These are phyloP conservation scores for Cervus canadensis DNA, from an alignment of 2,113 vertebrate genomes.

Conservation along the genomic window DNA sequence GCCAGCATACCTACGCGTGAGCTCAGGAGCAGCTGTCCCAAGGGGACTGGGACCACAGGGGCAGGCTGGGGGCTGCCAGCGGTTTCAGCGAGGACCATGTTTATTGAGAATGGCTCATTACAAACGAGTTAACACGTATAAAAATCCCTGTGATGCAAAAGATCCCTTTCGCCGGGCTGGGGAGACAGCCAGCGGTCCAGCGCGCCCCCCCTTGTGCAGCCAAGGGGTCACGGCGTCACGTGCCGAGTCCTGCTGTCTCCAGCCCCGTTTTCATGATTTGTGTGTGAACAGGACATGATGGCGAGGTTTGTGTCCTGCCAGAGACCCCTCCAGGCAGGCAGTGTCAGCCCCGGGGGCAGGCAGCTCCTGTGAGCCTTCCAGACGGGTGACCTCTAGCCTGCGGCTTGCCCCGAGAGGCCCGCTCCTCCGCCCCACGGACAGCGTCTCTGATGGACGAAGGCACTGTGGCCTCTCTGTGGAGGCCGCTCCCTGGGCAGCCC, in stretches of 20 bases:
- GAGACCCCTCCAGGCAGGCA: background rate
- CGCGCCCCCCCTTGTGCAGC: background rate
- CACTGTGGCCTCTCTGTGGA: background rate
- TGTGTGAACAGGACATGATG: background rate
- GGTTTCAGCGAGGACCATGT: constrained; percentile 40
- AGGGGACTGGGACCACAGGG: background rate
- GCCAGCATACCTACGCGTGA: background rate
- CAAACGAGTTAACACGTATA: constrained; percentile 84
- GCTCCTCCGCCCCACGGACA: background rate
- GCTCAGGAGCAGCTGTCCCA: background rate
- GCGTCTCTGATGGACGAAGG: background rate
- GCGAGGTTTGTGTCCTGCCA: fast-evolving
- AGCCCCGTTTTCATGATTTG: background rate
- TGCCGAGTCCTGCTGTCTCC: background rate
- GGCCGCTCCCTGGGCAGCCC: background rate
- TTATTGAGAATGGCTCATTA: constrained; percentile 83
- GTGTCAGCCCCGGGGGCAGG: background rate
- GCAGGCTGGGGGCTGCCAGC: background rate
- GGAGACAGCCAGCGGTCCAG: constrained; percentile 43
- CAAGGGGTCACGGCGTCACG: too few relatives aligned
- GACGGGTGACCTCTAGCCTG: background rate
- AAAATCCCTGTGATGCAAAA: constrained; percentile 81
- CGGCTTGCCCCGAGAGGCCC: background rate
- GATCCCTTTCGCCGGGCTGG: constrained; percentile 69
- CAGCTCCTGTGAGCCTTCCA: background rate